Conservation (phyloP, 2,888 invertebrate species). For the Drosophila algonquin region DNA sequence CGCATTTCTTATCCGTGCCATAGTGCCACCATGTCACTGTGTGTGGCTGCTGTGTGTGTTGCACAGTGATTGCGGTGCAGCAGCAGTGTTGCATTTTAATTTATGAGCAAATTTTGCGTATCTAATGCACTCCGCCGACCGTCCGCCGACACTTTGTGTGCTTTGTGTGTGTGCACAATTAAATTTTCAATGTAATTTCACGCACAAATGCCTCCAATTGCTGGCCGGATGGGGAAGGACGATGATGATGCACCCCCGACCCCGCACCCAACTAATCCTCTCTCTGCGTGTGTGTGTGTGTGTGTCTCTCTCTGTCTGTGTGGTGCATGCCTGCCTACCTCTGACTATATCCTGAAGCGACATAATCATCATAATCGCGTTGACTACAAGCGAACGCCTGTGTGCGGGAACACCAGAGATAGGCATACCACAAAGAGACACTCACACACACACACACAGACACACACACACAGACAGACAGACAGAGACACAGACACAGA, state of each 20-base stretch:
- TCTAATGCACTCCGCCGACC: conserved; percentile 58
- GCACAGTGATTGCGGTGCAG: background rate
- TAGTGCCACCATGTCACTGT: too few relatives aligned
- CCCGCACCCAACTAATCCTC: conserved; percentile 16
- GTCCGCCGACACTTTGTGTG: conserved; percentile 24
- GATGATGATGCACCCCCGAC: background rate
- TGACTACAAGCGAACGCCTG: conserved; percentile 68
- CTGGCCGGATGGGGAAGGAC: conserved; percentile 26
- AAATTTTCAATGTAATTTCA: conserved; percentile 77
- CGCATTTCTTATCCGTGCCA: conserved; percentile 6
- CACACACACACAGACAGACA: background rate
- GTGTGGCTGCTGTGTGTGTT: background rate
- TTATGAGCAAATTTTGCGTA: conserved; percentile 69
- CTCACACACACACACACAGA: background rate
- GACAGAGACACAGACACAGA: background rate
- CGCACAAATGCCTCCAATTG: conserved; percentile 72
- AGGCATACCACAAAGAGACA: background rate
- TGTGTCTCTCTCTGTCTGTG: background rate
- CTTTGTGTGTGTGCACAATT: conserved; percentile 67
- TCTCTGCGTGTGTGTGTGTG: background rate
- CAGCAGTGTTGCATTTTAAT: conserved; percentile 56
- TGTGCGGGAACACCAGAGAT: conserved; percentile 3
- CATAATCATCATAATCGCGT: conserved; percentile 75
- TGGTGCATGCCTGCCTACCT: background rate
- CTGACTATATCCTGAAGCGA: conserved; percentile 59